Conservation (phyloP, 1,140 invertebrate genomes). For the Subanguina moxae region DNA sequence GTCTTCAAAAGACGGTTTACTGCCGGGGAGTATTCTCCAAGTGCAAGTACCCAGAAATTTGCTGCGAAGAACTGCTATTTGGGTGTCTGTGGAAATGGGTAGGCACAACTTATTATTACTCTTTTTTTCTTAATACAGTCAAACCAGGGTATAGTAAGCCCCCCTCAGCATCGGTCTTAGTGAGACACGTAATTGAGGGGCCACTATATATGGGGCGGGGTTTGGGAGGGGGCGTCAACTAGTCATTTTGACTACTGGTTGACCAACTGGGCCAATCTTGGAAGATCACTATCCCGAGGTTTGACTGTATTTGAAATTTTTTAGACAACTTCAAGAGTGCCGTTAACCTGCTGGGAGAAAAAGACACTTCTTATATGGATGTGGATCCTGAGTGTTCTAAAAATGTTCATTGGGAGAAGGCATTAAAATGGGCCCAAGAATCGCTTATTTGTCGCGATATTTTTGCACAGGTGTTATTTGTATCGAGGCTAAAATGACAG, state of each 20-base stretch:
- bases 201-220: too few species aligned
- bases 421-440: conserved; percentile 42
- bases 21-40: conserved; percentile 9
- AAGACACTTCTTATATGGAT: conserved; percentile 1
- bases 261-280: too few species aligned
- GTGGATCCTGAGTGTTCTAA: conserved; percentile 16
- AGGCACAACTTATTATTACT: not conserved
- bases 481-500: too few species aligned
- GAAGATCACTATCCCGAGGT: too few species aligned
- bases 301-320: not conserved
- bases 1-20: conserved; percentile 11
- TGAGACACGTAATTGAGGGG: too few species aligned
- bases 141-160: too few species aligned
- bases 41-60: conserved; percentile 36
- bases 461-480: conserved; percentile 35
- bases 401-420: conserved; percentile 37
- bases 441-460: conserved; percentile 41
- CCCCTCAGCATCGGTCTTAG: too few species aligned
- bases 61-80: conserved; percentile 20
- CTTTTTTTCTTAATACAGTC: not conserved
- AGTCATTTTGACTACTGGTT: too few species aligned
- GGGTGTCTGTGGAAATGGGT: conserved; percentile 16
- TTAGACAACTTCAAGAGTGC: not conserved
- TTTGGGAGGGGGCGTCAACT: too few species aligned
- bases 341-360: not conserved